A percentile compares a stretch with the other conserved stretches of the same genome.
Evolutionary conservation across 1,140 invertebrate genomes (phyloP).

Genomic region (Globodera rostochiensis): DNA sequence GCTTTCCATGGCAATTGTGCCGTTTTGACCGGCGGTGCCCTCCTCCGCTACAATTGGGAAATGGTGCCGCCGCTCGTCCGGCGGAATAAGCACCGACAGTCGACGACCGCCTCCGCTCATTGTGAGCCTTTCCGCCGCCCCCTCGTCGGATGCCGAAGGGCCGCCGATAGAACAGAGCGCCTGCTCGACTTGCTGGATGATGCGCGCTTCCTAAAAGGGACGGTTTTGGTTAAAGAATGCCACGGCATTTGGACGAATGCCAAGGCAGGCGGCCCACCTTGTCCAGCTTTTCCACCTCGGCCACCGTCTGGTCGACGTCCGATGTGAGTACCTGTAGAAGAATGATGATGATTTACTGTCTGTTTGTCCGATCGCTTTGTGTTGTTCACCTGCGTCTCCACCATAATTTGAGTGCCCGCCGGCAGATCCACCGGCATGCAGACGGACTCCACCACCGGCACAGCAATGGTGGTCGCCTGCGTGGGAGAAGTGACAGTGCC

Average conservation of each 20-base stretch:
- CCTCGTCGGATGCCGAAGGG: background rate
- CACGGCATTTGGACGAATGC: background rate
- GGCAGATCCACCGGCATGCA: constrained; percentile 56
- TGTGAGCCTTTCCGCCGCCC: background rate
- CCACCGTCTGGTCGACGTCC: constrained; percentile 63
- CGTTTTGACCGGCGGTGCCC: background rate
- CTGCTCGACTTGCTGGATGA: constrained; percentile 27
- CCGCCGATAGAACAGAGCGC: constrained; percentile 9
- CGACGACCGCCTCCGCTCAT: background rate
- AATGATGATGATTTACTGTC: too few relatives aligned
- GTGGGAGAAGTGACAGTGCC: background rate
- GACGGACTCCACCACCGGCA: constrained; percentile 23
- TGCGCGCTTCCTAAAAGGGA: constrained; percentile 31
- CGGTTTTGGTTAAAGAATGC: background rate
- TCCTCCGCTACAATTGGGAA: background rate
- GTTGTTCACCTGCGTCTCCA: constrained; percentile 50
- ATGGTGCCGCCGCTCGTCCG: background rate
- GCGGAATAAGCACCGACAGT: background rate
- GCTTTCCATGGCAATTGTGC: background rate
- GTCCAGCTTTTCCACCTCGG: constrained; percentile 55
- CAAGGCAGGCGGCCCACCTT: constrained; percentile 14
- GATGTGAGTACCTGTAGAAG: constrained; percentile 53
- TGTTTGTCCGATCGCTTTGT: too few relatives aligned
- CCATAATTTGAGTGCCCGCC: constrained; percentile 62
- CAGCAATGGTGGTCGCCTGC: background rate